Base-by-base conservation (phyloP, 2,113 vertebrate genomes). In the Callaeas wilsoni region DNA sequence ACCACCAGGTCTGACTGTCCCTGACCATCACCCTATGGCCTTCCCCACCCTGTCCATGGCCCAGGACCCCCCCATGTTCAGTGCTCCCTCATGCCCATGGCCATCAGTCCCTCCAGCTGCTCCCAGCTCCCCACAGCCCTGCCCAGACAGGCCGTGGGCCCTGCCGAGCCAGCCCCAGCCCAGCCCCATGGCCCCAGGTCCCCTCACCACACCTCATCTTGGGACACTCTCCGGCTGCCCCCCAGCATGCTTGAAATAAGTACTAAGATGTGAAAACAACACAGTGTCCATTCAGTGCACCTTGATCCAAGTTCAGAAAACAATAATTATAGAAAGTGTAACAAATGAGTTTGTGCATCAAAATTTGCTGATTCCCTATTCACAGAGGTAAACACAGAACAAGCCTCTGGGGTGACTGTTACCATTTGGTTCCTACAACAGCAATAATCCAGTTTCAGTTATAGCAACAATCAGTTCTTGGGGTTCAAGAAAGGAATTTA, bases 361-460 rank as follows among this genome's bases (percentile, higher is more conserved):
- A 79, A 89, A 30, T 59, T n/a, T 83, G 47, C 33, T 70, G 7
- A 55, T 56, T 90, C 2, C 6, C 20, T 35, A 30, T 47, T 82
- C 37, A 53, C 7, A 12, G 14, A 70, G 33, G 32, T 59, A 90
- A 86, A 87, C 50, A 53, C 4, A 2, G 67, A 33, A 69, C 55
- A 81, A 26, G 18, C 17, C 30, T 76, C 62, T 69, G 53, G 59
- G 63, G 30, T 69, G 37, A 78, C 25, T 35, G n/a, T 33, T 55
- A 55, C 26, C 4, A 8, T 59, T 59, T 5, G 3, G 10, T 84
- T 92, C 46, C 33, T 52, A 85, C 10, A 78, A 26, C 33, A 69
- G 17, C 13, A 76, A 86, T 79, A 93, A 96, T 95, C 70, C 44
- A 90, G 67, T 95, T 93, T 39, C 35, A 64, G 18, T 65, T 78